phyloP scores from a whole-genome alignment of 1,140 invertebrate species.

The Lepidurus apus region DNA sequence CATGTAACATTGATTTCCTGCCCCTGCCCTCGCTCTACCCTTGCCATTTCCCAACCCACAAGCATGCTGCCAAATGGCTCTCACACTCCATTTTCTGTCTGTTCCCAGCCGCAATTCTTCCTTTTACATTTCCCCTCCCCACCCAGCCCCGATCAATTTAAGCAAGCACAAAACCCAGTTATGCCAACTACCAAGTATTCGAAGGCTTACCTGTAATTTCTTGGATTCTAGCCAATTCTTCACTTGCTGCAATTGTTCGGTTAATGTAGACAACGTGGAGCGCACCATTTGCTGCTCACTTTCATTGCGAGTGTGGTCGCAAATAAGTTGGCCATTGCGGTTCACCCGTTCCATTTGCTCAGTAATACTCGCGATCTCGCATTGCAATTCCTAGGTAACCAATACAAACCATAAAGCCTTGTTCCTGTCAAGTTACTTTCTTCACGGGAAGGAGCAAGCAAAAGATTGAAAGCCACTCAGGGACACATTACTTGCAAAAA shows the following conservation, averaged over 20 bases:
- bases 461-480: background rate
- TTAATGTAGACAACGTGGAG: conserved; percentile 65
- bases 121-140: background rate
- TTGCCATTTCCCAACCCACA: background rate
- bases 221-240: conserved; percentile 70
- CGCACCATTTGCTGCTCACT: conserved; percentile 68
- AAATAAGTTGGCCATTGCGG: conserved; percentile 67
- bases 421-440: conserved; percentile 31
- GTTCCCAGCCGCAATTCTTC: background rate
- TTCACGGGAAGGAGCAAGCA: conserved; percentile 29
- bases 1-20: conserved; percentile 19
- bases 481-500: conserved; percentile 50
- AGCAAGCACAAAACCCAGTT: too few species aligned
- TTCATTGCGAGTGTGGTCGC: conserved; percentile 69
- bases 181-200: conserved; percentile 3
- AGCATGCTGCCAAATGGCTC: background rate
- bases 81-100: background rate
- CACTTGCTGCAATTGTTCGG: conserved; percentile 70
- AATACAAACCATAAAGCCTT: background rate
- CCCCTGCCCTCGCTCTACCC: background rate
- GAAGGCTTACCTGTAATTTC: conserved; percentile 53
- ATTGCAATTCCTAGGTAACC: conserved; percentile 59
- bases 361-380: conserved; percentile 61
- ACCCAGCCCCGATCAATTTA: too few species aligned
- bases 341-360: conserved; percentile 73